Percentiles rank a stretch among this genome's conserved stretches.
Conservation (phyloP, 2,888 invertebrate genomes). For the Papilio protenor region DNA sequence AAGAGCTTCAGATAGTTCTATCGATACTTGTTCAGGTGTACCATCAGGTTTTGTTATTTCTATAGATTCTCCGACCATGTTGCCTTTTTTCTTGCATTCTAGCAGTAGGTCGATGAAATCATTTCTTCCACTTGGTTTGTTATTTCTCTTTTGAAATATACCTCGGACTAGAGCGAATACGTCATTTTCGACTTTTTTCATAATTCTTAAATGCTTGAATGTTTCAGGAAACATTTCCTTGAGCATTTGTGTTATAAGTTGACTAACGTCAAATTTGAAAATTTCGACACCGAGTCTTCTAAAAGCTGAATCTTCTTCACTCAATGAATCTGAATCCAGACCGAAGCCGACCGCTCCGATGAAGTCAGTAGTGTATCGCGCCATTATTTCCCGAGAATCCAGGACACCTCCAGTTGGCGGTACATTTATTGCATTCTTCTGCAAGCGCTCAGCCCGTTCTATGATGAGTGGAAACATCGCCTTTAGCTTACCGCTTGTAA, state of each 20-base stretch:
- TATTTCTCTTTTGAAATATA: background rate
- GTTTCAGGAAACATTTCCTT: conserved; percentile 61
- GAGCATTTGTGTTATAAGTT: conserved; percentile 52
- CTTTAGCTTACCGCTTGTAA: conserved; percentile 44
- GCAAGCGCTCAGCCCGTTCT: conserved; percentile 56
- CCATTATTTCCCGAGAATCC: no score
- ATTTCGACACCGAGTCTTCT: conserved; percentile 50
- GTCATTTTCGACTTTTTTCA: background rate
- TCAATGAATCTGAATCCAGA: conserved; percentile 48
- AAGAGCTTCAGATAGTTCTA: no score
- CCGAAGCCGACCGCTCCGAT: conserved; percentile 47
- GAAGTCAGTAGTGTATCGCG: no score
- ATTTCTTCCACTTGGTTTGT: background rate
- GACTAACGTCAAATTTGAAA: conserved; percentile 52
- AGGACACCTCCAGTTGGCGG: no score
- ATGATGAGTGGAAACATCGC: conserved; percentile 48
- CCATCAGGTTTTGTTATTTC: no score
- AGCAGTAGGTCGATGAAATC: background rate
- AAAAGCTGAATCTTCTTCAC: conserved; percentile 23
- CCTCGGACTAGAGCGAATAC: background rate
- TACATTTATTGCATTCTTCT: conserved; percentile 52
- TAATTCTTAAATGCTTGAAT: conserved; percentile 43
- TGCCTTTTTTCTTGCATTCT: no score
- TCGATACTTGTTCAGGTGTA: no score
- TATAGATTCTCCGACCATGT: no score